A percentile compares a stretch with the other conserved stretches of the same genome.
Conservation (phyloP, 2,888 invertebrate species). For the Philopedon plagiatum region DNA sequence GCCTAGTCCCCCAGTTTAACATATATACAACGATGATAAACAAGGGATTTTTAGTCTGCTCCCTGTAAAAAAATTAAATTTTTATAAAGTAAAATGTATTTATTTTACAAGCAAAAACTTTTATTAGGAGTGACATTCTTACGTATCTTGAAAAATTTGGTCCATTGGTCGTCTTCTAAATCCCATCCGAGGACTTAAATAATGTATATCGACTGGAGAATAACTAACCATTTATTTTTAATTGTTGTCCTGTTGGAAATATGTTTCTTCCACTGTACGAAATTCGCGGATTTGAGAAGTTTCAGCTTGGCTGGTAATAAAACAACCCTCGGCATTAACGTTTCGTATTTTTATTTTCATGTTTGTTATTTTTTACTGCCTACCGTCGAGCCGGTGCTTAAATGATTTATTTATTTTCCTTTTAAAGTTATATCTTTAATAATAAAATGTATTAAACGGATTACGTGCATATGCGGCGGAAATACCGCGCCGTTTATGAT, state of each 20-base stretch:
- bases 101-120: too few relatives aligned
- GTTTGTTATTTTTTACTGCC: constrained; percentile 25
- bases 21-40: too few relatives aligned
- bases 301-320: constrained; percentile 24
- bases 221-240: not conserved
- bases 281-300: constrained; percentile 18
- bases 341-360: constrained; percentile 27
- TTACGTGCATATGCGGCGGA: constrained; percentile 13
- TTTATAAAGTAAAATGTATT: too few relatives aligned
- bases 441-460: constrained; percentile 23
- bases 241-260: not conserved
- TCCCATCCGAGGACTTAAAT: too few relatives aligned
- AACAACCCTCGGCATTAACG: constrained; percentile 25
- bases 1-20: too few relatives aligned
- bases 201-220: too few relatives aligned
- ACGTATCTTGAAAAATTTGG: too few relatives aligned
- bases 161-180: too few relatives aligned
- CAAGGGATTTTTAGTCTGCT: too few relatives aligned
- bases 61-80: too few relatives aligned
- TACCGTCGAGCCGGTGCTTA: constrained; percentile 12
- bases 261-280: constrained; percentile 1
- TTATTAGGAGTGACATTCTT: too few relatives aligned
- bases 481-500: not conserved
- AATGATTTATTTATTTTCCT: constrained; percentile 19
- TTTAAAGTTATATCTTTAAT: constrained; percentile 32